Base-by-base conservation (phyloP, 2,888 invertebrate species). In the Mellilla xanthometata region DNA sequence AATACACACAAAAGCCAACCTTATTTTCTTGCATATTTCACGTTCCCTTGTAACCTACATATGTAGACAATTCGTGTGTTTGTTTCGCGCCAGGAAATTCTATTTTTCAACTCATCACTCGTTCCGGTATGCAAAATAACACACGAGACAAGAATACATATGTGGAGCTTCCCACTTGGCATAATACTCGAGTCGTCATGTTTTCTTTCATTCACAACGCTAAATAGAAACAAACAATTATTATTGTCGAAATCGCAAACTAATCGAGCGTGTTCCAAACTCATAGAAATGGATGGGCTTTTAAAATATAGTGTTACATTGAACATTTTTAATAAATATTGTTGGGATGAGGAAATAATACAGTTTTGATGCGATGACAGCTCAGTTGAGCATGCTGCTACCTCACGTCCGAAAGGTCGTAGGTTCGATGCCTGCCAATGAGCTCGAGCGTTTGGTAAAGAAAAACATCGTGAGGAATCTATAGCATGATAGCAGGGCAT, bases 121-220 rank as follows among this genome's bases (percentile, higher is more conserved):
- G 40, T 46, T 46, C 39, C 35, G 35, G 35, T 24, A 39, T 35
- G 46, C 40, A 27, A 36, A 46, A 27, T 27, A 30, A 22, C 15
- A 39, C 34, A 34, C 7, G 39, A 26, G 24, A 45, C 15, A 19
- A 3, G 15, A 15, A 19, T 19, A 19, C 15, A 19, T n/a, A n/a
- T n/a, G n/a, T 6, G 15, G 15, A 15, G 35, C 27, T 45, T 39
- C 23, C 9, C 38, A 27, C 31, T 46, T 40, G 46, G 35, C 46
- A 40, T 36, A 40, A 26, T 26, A 23, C 40, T 22, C 29, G 15
- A 24, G 8, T 35, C 29, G 33, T 45, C 24, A 31, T 45, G 33
- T 39, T 39, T 46, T 19, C 46, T 39, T 46, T 19, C 46, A 46
- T 46, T 46, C 40, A 46, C 35, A 27, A 30, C 35, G n/a, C 22